Conservation (phyloP, 2,113 vertebrate genomes). For the Macroglossus sobrinus region DNA sequence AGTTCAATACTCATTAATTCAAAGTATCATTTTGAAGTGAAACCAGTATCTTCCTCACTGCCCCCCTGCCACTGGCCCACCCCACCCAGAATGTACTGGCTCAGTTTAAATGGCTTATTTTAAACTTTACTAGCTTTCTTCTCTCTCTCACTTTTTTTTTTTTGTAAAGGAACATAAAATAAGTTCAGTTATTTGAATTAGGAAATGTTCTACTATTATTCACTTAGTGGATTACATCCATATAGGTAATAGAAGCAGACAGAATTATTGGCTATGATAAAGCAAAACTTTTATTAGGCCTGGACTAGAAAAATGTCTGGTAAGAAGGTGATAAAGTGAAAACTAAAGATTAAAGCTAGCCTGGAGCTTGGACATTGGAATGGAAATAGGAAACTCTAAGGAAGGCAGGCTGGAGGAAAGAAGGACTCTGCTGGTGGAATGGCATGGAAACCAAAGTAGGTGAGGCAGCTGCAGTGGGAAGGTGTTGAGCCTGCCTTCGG, state of each 20-base stretch:
- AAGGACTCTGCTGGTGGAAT: neutral
- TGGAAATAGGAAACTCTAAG: neutral
- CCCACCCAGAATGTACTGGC: neutral
- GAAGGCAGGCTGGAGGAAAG: neutral
- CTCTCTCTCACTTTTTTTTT: neutral
- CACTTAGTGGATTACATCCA: neutral
- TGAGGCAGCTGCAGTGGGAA: rapidly evolving
- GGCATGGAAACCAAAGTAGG: neutral
- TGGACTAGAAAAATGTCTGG: neutral
- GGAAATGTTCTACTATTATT: neutral
- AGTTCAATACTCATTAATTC: neutral
- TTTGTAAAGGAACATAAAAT: neutral
- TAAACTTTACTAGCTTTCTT: neutral
- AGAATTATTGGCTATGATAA: neutral
- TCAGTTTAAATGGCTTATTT: neutral
- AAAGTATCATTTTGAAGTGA: neutral
- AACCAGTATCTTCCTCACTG: neutral
- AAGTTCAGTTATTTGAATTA: neutral
- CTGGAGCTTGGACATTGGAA: neutral
- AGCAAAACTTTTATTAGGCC: neutral
- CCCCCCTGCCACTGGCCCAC: rapidly evolving
- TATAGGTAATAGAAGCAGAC: neutral
- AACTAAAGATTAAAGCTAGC: neutral
- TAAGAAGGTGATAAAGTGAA: neutral
- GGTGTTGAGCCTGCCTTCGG: neutral